Evolutionary conservation across 2,797 vertebrate species (phyloP), one percentile per base, ranked within the genome.

Genomic region (Potorous gilbertii): DNA sequence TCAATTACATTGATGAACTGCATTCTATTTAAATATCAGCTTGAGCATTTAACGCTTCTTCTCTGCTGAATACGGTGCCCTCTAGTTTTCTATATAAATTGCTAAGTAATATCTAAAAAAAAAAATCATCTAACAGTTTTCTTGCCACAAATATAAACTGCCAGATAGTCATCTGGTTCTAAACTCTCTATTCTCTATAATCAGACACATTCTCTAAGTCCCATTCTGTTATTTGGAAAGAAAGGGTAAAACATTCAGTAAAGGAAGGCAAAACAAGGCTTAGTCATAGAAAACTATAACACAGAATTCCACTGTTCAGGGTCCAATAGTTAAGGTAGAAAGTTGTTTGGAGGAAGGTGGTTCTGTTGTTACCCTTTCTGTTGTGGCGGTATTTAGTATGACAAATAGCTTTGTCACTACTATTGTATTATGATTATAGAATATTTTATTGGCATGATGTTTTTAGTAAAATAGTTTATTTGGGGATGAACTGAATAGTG

Each of bases 391-490:
- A 96, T 91, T 90, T 55, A 54, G 40, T 18, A 91, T 55, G 29
- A 92, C 56, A 56, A 95, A 54, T 54, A 54, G 0, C 29, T 95
- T 94, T 89, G 56, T 16, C 3, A 87, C 34, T 57, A 24, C 4
- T 50, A 11, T 46, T 93, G 18, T 50, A 55, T 93, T 81, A 12
- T 46, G n/a, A 91, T 14, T 94, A 93, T 40, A 87, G 50, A 54
- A 29, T 8, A 93, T 87, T 95, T 95, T 92, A 55, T 92, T 93
- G 55, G 29, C 57, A 29, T 90, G 29, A 21, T 92, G 87, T 92
- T 97, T 97, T 94, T 93, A n/a, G 55, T 95, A 18, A 95, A 94
- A 95, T 74, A 95, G 92, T 87, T 95, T 95, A 52, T 46, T 59
- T 90, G 89, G 27, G 0, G 28, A 92, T 74, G 34, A 54, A 97